These are phyloP conservation scores for Dicerorhinus sumatrensis DNA, from an alignment of 2,113 vertebrate species.

Conservation along the genomic window DNA sequence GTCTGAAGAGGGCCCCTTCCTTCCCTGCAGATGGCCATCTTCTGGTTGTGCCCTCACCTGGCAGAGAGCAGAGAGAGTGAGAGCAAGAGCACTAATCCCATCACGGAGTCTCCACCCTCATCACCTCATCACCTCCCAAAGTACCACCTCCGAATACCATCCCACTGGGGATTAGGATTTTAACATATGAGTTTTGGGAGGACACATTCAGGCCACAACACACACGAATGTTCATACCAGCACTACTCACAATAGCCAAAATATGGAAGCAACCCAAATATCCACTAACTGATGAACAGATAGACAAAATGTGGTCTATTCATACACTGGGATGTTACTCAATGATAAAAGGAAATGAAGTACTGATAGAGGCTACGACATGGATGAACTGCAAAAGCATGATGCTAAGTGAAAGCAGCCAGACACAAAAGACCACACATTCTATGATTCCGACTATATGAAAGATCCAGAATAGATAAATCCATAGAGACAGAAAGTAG, in stretches of 20 bases:
- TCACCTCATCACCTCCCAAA: not conserved
- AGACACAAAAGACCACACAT: not conserved
- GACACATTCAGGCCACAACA: not conserved
- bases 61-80: not conserved
- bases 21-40: not conserved
- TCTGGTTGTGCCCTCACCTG: not conserved
- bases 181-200: not conserved
- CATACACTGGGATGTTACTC: not conserved
- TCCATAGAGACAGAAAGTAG: not conserved
- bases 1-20: not conserved
- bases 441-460: rapidly evolving
- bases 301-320: not conserved
- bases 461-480: not conserved
- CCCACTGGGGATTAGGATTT: not conserved
- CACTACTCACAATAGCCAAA: not conserved
- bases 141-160: not conserved
- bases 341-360: not conserved
- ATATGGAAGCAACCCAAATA: no score
- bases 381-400: not conserved
- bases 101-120: not conserved
- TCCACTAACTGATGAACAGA: not conserved
- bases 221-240: not conserved
- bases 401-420: not conserved
- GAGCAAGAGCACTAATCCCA: not conserved
- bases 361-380: no score